These are phyloP conservation scores for Heliopora coerulea DNA, from an alignment of 92 coral and sea anemone genomes.

Conservation along the genomic window DNA sequence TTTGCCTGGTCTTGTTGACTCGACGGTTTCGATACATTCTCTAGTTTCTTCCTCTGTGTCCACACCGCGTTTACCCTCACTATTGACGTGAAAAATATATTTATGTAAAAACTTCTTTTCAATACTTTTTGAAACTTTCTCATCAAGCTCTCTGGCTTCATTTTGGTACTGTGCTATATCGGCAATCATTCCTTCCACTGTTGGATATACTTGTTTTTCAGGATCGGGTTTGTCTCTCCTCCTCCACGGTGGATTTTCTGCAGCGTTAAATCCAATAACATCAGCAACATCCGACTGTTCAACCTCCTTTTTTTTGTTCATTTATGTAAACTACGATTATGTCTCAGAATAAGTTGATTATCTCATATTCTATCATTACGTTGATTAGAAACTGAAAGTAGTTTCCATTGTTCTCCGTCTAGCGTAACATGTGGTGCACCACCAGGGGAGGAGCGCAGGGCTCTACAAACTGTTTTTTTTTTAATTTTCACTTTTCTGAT, in stretches of 20 bases:
- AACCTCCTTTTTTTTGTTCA: not conserved
- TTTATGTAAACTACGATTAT: no score
- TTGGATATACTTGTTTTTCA: conserved; percentile 1
- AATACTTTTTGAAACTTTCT: conserved; percentile 29
- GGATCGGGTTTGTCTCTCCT: not conserved
- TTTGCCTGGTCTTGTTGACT: not conserved
- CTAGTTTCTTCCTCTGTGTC: conserved; percentile 39
- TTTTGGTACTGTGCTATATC: conserved; percentile 41
- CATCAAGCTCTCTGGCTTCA: conserved; percentile 18
- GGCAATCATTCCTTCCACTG: conserved; percentile 9
- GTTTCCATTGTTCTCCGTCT: no score
- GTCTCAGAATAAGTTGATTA: no score
- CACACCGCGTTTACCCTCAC: conserved; percentile 68
- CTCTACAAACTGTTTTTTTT: no score
- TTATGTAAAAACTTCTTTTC: conserved; percentile 32
- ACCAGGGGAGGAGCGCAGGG: no score
- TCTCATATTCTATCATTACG: no score
- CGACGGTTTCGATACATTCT: conserved; percentile 25
- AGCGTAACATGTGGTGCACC: no score
- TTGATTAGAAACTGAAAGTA: no score
- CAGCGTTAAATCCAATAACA: conserved; percentile 60
- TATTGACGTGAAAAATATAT: conserved; percentile 61
- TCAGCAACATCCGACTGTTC: conserved; percentile 48
- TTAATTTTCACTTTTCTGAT: no score
- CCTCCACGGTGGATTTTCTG: conserved; percentile 71